A percentile compares a stretch with the other conserved stretches of the same genome.
Conservation (phyloP, 2,888 invertebrate species). For the Pandemis cinnamomeana region DNA sequence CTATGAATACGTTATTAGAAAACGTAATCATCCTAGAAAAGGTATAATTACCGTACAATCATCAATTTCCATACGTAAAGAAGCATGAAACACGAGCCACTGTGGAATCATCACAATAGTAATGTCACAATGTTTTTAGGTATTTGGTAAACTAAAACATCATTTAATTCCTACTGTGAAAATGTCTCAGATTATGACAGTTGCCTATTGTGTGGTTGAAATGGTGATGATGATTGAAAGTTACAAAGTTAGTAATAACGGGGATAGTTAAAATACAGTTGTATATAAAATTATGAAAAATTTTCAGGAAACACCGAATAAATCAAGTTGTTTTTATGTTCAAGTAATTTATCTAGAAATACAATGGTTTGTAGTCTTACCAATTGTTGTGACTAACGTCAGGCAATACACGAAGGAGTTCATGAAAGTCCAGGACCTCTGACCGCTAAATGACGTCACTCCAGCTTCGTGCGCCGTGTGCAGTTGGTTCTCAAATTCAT, state of each 20-base stretch:
- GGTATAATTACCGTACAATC: background rate
- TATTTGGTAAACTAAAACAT: background rate
- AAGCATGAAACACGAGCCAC: too few species aligned
- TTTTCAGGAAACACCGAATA: background rate
- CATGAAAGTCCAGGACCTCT: constrained; percentile 94
- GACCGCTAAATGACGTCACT: constrained; percentile 92
- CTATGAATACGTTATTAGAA: background rate
- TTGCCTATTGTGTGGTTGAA: too few species aligned
- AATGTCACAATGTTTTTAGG: too few species aligned
- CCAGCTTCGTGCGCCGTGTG: constrained; percentile 93
- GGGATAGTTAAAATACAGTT: too few species aligned
- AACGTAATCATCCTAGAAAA: background rate
- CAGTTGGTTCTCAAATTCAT: constrained; percentile 94
- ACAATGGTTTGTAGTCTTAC: constrained; percentile 81
- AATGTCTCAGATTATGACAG: too few species aligned
- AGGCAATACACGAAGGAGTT: constrained; percentile 94
- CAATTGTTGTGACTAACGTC: constrained; percentile 95
- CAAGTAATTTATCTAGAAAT: background rate
- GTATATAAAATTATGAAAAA: too few species aligned
- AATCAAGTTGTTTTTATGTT: background rate
- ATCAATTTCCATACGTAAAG: too few species aligned
- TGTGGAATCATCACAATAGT: too few species aligned
- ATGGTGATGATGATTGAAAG: too few species aligned
- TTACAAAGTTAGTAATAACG: too few species aligned
- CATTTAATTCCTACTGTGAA: background rate